Percentiles rank a stretch among this genome's conserved stretches.
These are phyloP conservation scores for Druon quercuslanigerum DNA, from an alignment of 1,140 invertebrate genomes.

Conservation along the genomic window DNA sequence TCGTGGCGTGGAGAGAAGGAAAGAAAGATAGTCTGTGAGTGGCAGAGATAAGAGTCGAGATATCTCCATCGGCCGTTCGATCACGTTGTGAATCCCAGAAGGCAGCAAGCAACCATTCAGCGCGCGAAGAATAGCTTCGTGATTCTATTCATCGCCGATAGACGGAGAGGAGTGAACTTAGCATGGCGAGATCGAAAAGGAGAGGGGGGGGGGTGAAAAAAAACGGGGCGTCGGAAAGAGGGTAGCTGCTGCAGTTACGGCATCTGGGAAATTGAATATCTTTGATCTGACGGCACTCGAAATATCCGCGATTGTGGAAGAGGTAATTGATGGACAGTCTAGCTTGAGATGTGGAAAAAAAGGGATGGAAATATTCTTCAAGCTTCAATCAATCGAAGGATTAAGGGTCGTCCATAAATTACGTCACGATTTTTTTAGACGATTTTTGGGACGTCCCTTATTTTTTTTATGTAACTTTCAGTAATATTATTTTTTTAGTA, in stretches of 20 bases:
- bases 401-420: no score
- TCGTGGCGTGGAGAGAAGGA: slow-evolving; percentile 35
- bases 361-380: slow-evolving; percentile 20
- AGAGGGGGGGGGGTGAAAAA: slow-evolving; percentile 47
- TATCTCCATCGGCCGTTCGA: slow-evolving; percentile 67
- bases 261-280: slow-evolving; percentile 70
- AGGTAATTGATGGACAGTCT: slow-evolving; percentile 69
- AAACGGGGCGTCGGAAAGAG: slow-evolving; percentile 50
- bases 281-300: slow-evolving; percentile 65
- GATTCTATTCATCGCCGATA: slow-evolving; percentile 68
- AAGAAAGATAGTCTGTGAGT: slow-evolving; percentile 34
- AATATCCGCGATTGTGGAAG: slow-evolving; percentile 71
- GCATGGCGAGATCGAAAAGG: slow-evolving; percentile 46
- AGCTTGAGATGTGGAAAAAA: slow-evolving; percentile 31
- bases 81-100: slow-evolving; percentile 62
- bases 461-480: no score
- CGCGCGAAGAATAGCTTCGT: slow-evolving; percentile 69
- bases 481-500: no score
- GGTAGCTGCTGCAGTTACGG: slow-evolving; percentile 50
- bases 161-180: slow-evolving; percentile 54
- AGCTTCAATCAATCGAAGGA: neutral
- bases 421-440: no score
- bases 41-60: slow-evolving; percentile 52
- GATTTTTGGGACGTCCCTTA: no score
- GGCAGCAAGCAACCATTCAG: slow-evolving; percentile 61